phyloP scores from a whole-genome alignment of 2,797 vertebrate genomes.

The Lithobates pipiens region DNA sequence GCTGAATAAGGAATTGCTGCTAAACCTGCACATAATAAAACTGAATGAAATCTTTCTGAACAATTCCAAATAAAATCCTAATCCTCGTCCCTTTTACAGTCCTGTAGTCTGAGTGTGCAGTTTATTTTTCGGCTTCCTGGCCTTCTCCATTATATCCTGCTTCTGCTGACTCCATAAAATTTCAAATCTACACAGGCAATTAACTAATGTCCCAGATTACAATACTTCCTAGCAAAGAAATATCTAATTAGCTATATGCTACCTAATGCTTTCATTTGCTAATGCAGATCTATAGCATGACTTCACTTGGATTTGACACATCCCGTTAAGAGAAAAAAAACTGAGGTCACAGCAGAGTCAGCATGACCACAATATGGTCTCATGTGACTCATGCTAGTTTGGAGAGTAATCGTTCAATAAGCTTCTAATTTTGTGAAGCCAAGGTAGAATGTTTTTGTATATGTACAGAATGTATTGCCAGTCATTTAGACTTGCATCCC shows the following conservation, averaged over 20 bases:
- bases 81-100: not conserved
- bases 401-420: not conserved
- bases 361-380: not conserved
- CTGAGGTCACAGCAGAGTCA: conserved; percentile 1
- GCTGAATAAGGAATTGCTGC: too few relatives aligned
- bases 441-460: too few relatives aligned
- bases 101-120: not conserved
- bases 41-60: too few relatives aligned
- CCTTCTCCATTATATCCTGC: not conserved
- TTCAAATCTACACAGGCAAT: conserved; percentile 13
- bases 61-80: too few relatives aligned
- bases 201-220: conserved; percentile 33
- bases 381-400: conserved; percentile 1
- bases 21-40: too few relatives aligned
- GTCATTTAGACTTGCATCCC: too few relatives aligned
- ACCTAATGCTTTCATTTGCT: conserved; percentile 5
- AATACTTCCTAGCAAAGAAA: conserved; percentile 5
- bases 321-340: not conserved
- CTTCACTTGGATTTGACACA: not conserved
- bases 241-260: conserved; percentile 13
- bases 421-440: too few relatives aligned
- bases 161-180: conserved; percentile 8
- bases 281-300: not conserved
- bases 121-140: not conserved
- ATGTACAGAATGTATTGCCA: too few relatives aligned